These are phyloP conservation scores for Phainopepla nitens DNA, from an alignment of 2,113 vertebrate species.

Conservation along the genomic window DNA sequence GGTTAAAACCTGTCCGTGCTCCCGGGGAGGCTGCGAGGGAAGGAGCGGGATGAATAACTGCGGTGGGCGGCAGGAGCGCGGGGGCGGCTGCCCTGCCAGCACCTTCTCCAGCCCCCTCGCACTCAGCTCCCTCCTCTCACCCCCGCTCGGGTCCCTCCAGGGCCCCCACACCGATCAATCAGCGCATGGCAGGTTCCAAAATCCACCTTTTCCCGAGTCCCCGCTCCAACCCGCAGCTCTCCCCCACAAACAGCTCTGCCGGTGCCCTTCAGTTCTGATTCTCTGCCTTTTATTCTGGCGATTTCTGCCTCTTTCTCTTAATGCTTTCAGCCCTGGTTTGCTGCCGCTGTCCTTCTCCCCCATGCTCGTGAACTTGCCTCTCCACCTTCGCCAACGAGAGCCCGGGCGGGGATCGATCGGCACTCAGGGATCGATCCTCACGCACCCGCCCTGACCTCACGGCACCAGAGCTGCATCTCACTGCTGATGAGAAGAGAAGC, in stretches of 20 bases:
- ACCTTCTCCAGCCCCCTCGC: not conserved
- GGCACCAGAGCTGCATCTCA: not conserved
- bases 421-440: too few relatives aligned
- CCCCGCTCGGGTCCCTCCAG: not conserved
- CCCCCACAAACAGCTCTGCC: not conserved
- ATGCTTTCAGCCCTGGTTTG: not conserved
- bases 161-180: not conserved
- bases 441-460: rapidly evolving
- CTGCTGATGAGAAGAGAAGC: not conserved
- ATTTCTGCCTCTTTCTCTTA: not conserved
- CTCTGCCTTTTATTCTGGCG: not conserved
- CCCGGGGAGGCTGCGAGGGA: not conserved
- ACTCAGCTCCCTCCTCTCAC: not conserved
- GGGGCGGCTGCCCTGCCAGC: not conserved
- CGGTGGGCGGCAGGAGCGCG: not conserved
- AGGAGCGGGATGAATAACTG: not conserved
- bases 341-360: not conserved
- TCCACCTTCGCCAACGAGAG: not conserved
- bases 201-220: not conserved
- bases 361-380: rapidly evolving
- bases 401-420: rapidly evolving
- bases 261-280: not conserved
- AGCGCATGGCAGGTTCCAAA: rapidly evolving
- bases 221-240: not conserved
- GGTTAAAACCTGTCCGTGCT: not conserved